A percentile compares a stretch with the other conserved stretches of the same genome.
These are phyloP conservation scores for Nematolebias whitei DNA, from an alignment of 2,113 vertebrate genomes.

Conservation along the genomic window DNA sequence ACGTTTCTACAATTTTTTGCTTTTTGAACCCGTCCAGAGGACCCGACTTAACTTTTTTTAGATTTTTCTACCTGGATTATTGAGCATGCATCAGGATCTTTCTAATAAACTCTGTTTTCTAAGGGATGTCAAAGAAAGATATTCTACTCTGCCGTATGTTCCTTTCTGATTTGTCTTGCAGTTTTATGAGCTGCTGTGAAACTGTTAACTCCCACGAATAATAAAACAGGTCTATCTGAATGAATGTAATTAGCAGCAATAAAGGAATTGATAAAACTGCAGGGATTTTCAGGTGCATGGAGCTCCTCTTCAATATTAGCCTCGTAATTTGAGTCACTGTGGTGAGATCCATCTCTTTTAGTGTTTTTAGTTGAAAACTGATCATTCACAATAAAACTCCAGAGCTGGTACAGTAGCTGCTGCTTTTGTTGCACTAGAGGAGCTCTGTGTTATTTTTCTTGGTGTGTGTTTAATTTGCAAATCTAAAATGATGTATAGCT, in stretches of 20 bases:
- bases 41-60: no score
- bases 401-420: not conserved
- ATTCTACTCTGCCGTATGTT: no score
- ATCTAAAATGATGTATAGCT: no score
- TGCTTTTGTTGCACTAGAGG: not conserved
- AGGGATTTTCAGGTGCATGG: not conserved
- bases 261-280: not conserved
- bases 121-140: no score
- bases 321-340: not conserved
- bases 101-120: no score
- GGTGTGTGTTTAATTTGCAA: no score
- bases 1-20: no score
- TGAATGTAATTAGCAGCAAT: not conserved
- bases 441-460: no score
- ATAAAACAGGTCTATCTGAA: not conserved
- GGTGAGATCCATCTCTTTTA: not conserved
- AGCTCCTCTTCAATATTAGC: not conserved
- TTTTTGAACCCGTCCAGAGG: no score
- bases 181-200: not conserved
- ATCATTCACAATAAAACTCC: not conserved
- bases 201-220: not conserved
- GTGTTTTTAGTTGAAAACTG: not conserved
- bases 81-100: no score
- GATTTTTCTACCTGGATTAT: no score
- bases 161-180: not conserved